Base-by-base conservation (phyloP, 37 sponge, comb jelly and placozoan species). In the Geodia barretti region DNA sequence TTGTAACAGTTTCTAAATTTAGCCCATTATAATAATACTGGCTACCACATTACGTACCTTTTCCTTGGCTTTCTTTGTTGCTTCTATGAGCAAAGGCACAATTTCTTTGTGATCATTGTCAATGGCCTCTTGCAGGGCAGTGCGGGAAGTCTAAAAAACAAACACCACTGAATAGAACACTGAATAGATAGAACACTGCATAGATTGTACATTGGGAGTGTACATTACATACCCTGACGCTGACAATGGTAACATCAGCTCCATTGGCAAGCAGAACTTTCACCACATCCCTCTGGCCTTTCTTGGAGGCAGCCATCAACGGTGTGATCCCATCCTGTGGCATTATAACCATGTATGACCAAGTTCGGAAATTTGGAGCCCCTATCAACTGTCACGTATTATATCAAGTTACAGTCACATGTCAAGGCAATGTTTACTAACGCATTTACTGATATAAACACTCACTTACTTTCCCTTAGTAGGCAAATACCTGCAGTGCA, bases 101-200 rank as follows among this genome's bases (percentile, higher is more conserved):
- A 81, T 38, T 25, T 81, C 82, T 70, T 30, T 25, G 34, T 72
- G 58, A 7, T 72, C 37, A 25, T 58, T n/a, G 21, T 60, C 64
- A 9, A 61, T 35, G 29, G 82, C 82, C 60, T 81, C 82, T 28
- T 81, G 61, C 20, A 81, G 73, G 30, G 82, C 63, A 23, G 82
- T 81, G 17, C 35, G 14, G 23, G 60, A 54, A 20, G 82, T 72
- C 82, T 81, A 41, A 59, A 17, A 60, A 23, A 14, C 24, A 72
- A 36, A 41, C 25, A 64, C 14, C 7, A 47, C 54, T 17, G 54
- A 47, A 7, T 17, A 47, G 14, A 17, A 17, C 54, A 47, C 54
- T 17, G 7, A 7, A 47, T 47, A 17, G 54, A 47, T 47, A 47
- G 14, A 47, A 47, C 54, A 47, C 7, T 47, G 54, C 54, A 47